Conservation (phyloP, 2,888 invertebrate species). For the Temnothorax rugatulus region DNA sequence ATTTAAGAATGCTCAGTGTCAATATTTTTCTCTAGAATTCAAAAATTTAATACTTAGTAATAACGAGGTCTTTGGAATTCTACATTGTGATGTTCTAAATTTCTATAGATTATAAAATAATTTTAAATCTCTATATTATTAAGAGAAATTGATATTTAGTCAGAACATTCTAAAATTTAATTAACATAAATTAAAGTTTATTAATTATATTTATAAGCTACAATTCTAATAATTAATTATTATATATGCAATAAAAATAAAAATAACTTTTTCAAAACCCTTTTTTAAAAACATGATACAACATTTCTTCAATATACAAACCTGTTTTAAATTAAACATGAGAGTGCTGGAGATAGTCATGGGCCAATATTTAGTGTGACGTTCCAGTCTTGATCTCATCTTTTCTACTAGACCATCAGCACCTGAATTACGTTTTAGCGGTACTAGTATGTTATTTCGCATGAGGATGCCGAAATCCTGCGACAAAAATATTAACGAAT, state of each 20-base stretch:
- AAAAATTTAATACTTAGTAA: not conserved
- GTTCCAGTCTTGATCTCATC: conserved; percentile 90
- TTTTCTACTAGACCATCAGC: conserved; percentile 88
- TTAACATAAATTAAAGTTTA: not conserved
- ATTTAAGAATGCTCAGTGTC: not conserved
- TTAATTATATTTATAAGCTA: conserved; percentile 21
- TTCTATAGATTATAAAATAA: conserved; percentile 8
- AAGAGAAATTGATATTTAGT: not conserved
- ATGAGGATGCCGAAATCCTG: conserved; percentile 96
- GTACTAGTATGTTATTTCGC: conserved; percentile 93
- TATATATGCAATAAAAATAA: not conserved
- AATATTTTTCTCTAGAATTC: not conserved
- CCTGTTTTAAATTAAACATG: conserved; percentile 93
- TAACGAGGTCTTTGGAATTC: not conserved
- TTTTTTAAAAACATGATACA: not conserved
- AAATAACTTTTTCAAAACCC: not conserved
- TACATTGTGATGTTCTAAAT: not conserved
- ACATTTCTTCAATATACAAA: conserved; percentile 77
- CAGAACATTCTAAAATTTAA: not conserved
- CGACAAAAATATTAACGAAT: conserved; percentile 51
- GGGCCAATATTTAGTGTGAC: conserved; percentile 95
- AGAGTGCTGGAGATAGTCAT: conserved; percentile 96
- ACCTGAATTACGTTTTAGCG: conserved; percentile 87
- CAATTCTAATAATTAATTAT: not conserved
- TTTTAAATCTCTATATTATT: not conserved